Evolutionary conservation across 2,888 invertebrate species (phyloP).

Genomic region (Dichetophora obliterata): DNA sequence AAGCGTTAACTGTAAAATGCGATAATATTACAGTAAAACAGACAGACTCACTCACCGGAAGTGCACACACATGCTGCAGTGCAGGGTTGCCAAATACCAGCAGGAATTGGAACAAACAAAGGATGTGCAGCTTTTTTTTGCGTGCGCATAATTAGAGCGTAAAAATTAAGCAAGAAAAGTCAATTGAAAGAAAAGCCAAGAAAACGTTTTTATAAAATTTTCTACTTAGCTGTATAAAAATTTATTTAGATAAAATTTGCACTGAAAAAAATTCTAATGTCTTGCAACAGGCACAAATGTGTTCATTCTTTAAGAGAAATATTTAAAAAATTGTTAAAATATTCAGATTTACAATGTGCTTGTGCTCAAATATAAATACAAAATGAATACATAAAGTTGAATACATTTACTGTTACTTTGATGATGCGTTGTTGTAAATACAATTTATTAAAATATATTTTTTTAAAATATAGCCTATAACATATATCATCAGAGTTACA

Average conservation of each 20-base stretch:
- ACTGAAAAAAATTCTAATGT: too few relatives aligned
- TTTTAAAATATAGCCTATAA: too few relatives aligned
- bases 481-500: too few relatives aligned
- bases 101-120: conserved; percentile 40
- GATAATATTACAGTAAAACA: conserved; percentile 12
- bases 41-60: neutral
- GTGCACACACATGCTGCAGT: conserved; percentile 44
- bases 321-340: too few relatives aligned
- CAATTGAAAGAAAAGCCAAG: neutral
- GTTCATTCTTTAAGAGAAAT: too few relatives aligned
- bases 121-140: conserved; percentile 44
- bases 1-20: conserved; percentile 33
- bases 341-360: too few relatives aligned
- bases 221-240: neutral
- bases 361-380: too few relatives aligned
- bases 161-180: neutral
- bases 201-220: neutral
- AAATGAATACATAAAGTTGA: too few relatives aligned
- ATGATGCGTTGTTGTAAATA: too few relatives aligned
- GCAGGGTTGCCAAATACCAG: conserved; percentile 44
- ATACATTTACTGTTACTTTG: too few relatives aligned
- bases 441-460: too few relatives aligned
- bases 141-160: conserved; percentile 38
- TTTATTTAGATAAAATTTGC: neutral
- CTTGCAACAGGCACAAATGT: too few relatives aligned